A percentile compares a stretch with the other conserved stretches of the same genome.
phyloP scores from a whole-genome alignment of 2,797 vertebrate genomes.

The Bryconaethiops microstoma region DNA sequence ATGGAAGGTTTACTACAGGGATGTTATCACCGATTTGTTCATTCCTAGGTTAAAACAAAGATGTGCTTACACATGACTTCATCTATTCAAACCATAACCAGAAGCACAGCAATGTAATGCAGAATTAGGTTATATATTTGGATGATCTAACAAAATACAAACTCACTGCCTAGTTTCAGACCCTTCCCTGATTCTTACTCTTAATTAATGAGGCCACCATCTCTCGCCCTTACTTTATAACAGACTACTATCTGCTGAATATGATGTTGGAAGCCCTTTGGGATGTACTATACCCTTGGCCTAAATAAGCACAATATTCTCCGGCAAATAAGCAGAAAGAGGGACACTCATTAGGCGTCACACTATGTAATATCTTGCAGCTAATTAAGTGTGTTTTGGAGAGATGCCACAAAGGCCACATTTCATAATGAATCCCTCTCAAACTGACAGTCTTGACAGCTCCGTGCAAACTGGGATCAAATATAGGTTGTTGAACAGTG shows the following conservation, averaged over 20 bases:
- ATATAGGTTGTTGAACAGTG: conserved; percentile 6
- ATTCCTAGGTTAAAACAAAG: not conserved
- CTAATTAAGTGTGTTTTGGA: conserved; percentile 31
- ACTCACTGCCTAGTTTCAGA: conserved; percentile 33
- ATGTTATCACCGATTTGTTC: not conserved
- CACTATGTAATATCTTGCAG: conserved; percentile 21
- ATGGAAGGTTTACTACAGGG: not conserved
- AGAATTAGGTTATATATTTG: conserved; percentile 6
- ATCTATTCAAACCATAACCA: not conserved
- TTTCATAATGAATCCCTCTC: conserved; percentile 9
- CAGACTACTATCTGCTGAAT: conserved; percentile 61
- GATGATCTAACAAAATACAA: conserved; percentile 39
- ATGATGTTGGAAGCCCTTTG: conserved; percentile 56
- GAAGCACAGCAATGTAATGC: conserved; percentile 1
- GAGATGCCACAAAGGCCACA: conserved; percentile 21
- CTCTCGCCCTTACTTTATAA: conserved; percentile 34
- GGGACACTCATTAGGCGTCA: conserved; percentile 24
- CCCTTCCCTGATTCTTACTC: conserved; percentile 7
- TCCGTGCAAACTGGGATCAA: conserved; percentile 13
- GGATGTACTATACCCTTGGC: conserved; percentile 58
- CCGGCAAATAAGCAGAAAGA: conserved; percentile 46
- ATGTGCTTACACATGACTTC: not conserved
- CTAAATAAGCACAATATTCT: conserved; percentile 56
- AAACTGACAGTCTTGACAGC: conserved; percentile 12
- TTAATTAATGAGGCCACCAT: conserved; percentile 40